A percentile compares a stretch with the other conserved stretches of the same genome.
Evolutionary conservation across 1,140 invertebrate genomes (phyloP).

Genomic region (Lycorma delicatula): DNA sequence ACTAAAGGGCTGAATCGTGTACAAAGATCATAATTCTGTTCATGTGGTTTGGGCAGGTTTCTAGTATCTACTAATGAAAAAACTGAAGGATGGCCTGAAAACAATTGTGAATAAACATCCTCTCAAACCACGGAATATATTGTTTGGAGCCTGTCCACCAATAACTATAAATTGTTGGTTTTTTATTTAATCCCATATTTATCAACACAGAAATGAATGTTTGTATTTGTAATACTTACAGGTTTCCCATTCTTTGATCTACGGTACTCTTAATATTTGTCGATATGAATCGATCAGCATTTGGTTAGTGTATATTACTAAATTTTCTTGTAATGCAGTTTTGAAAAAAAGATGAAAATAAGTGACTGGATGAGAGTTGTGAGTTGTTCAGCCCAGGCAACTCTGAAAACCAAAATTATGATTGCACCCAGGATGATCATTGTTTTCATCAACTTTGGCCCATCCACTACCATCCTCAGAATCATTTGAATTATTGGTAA

Average conservation of each 20-base stretch:
- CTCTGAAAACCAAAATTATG: neutral
- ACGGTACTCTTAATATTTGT: neutral
- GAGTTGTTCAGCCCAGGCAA: neutral
- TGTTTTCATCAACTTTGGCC: neutral
- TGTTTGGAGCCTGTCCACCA: neutral
- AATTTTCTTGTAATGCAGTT: neutral
- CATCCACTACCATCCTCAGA: neutral
- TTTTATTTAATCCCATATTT: constrained; percentile 9
- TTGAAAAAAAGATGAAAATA: constrained; percentile 8
- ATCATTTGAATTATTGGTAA: neutral
- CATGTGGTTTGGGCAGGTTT: neutral
- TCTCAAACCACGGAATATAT: constrained; percentile 6
- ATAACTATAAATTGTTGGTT: neutral
- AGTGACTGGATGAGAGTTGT: neutral
- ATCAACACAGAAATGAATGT: neutral
- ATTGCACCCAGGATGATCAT: neutral
- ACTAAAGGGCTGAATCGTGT: constrained; percentile 6
- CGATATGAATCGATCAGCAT: neutral
- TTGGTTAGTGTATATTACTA: constrained; percentile 3
- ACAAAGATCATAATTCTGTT: constrained; percentile 9
- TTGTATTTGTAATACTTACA: neutral
- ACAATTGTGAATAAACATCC: constrained; percentile 10
- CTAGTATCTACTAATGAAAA: constrained; percentile 13
- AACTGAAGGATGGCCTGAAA: constrained; percentile 9
- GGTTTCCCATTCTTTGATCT: neutral